Evolutionary conservation across 2,888 invertebrate species (phyloP), one percentile per base, ranked within the genome.

Genomic region (Choreutis nemorana): DNA sequence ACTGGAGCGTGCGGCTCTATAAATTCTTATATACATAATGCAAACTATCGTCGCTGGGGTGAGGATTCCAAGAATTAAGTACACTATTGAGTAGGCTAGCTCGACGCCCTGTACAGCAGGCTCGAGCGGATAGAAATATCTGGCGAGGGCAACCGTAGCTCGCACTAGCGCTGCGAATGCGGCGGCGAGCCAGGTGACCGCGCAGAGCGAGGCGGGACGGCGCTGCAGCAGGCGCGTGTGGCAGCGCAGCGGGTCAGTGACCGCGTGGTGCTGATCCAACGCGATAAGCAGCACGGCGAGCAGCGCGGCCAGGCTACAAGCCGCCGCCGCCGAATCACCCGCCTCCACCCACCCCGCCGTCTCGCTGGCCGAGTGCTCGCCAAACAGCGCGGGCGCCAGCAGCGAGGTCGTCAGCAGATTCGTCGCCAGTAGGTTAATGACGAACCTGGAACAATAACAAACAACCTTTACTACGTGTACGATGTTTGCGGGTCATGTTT

Each of bases 21-120:
- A 91, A 37, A 90, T 90, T 37, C 86, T 82, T 13, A 84, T 78
- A 57, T 91, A 91, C 56, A 90, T 88, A 59, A 87, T 82, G 55
- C 87, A 85, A 28, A 91, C 86, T 11, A 83, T 80, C 36, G 85
- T 81, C 1, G 86, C 85, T 2, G 78, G 72, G 20, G 57, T 51
- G 31, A 63, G 41, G 29, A 65, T 50, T 38, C 71, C 72, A 34
- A 65, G 44, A 23, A 65, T 51, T 48, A 78, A 56, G 58, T 71
- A 78, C 44, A 65, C 54, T 30, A 63, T 43, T 42, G 71, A 63
- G 48, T 64, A 77, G 28, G 65, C 60, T 13, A 71, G 46, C 47
- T 71, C 56, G 42, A 68, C 55, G 41, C 52, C 63, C 32, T 57
- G 59, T 8, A 71, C 44, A 5, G 52, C 43, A 21, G 66, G 52